These are phyloP conservation scores for Medauroidea extradentata DNA, from an alignment of 1,140 invertebrate genomes.

Conservation along the genomic window DNA sequence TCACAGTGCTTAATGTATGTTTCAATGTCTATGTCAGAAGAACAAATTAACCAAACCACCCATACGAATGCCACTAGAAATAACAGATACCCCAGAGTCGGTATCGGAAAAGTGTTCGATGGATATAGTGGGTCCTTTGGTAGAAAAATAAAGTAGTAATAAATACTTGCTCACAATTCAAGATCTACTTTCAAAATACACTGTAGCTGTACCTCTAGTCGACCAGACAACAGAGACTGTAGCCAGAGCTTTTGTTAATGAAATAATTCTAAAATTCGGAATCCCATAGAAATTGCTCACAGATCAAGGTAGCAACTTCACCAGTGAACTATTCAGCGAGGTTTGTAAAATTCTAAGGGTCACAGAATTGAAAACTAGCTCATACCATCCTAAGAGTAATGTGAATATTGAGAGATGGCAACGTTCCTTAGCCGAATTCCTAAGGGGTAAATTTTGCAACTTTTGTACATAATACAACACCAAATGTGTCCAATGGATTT, in stretches of 20 bases:
- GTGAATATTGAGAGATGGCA: too few species aligned
- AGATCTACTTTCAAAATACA: slow-evolving; percentile 18
- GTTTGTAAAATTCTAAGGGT: not conserved
- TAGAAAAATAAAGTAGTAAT: slow-evolving; percentile 3
- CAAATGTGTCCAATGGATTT: too few species aligned
- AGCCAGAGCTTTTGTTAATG: not conserved
- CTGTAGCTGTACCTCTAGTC: slow-evolving; percentile 1
- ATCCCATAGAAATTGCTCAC: not conserved
- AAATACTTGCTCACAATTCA: slow-evolving; percentile 17
- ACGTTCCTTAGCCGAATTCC: too few species aligned
- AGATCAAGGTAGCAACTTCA: not conserved
- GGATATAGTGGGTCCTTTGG: slow-evolving; percentile 19
- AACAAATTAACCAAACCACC: not conserved
- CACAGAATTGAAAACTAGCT: not conserved
- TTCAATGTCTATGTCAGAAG: not conserved
- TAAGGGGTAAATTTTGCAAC: too few species aligned
- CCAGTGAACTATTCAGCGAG: not conserved
- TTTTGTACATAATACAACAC: too few species aligned
- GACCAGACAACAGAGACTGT: slow-evolving; percentile 4
- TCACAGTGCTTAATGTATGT: not conserved
- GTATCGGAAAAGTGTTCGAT: slow-evolving; percentile 3
- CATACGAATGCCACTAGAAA: not conserved
- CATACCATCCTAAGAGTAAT: too few species aligned
- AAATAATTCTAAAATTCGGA: not conserved
- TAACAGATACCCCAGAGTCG: not conserved